A percentile compares a stretch with the other conserved stretches of the same genome.
These are phyloP conservation scores for Tamias sibiricus DNA, from an alignment of 2,113 vertebrate genomes.

Conservation along the genomic window DNA sequence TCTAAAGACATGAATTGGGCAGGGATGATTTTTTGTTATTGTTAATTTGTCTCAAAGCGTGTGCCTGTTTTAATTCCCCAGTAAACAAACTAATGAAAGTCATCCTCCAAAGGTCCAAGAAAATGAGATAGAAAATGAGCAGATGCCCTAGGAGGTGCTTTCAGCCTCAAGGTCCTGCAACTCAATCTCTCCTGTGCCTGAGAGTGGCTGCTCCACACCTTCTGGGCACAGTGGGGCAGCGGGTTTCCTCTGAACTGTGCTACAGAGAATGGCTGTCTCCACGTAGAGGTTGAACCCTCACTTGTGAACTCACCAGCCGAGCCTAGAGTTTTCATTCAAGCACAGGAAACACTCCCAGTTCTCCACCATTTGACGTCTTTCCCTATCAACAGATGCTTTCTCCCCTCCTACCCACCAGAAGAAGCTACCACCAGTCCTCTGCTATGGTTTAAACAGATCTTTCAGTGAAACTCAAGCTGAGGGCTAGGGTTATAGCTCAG, in stretches of 20 bases:
- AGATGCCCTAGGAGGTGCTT: neutral
- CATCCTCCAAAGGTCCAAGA: neutral
- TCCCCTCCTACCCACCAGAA: neutral
- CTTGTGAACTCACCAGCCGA: neutral
- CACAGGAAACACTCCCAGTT: neutral
- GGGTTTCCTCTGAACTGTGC: neutral
- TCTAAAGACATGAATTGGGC: neutral
- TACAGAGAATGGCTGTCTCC: neutral
- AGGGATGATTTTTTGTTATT: neutral
- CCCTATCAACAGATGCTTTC: neutral
- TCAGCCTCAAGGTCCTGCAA: neutral
- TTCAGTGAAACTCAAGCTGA: neutral
- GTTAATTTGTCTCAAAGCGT: neutral
- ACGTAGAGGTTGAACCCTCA: neutral
- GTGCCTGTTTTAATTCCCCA: constrained; percentile 15
- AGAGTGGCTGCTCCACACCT: neutral
- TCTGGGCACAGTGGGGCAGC: fast-evolving
- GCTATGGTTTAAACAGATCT: neutral
- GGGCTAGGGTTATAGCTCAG: neutral
- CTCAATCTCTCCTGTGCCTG: neutral
- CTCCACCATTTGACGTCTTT: neutral
- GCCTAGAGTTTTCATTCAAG: neutral
- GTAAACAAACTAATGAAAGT: neutral
- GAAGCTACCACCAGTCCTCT: neutral
- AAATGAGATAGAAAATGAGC: neutral